phyloP scores from a whole-genome alignment of 2,888 invertebrate species.

The Acronicta leporina region DNA sequence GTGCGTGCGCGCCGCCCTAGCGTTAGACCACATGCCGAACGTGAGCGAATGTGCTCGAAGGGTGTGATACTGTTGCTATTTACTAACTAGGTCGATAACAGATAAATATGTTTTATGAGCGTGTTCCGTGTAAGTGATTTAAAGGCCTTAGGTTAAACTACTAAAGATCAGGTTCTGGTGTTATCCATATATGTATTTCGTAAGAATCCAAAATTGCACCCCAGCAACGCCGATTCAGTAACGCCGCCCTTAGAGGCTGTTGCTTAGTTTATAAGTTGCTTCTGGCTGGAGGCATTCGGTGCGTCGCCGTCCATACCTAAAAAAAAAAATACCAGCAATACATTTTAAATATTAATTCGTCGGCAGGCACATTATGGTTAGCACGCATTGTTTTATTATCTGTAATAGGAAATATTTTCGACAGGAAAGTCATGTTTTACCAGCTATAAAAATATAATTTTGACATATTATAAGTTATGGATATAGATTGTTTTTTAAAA shows the following conservation, averaged over 20 bases:
- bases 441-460: slow-evolving; percentile 20
- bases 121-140: slow-evolving; percentile 24
- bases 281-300: too few relatives aligned
- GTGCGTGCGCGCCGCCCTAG: slow-evolving; percentile 43
- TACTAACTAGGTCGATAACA: slow-evolving; percentile 35
- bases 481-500: slow-evolving; percentile 12
- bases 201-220: background rate
- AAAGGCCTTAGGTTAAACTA: slow-evolving; percentile 36
- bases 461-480: slow-evolving; percentile 33
- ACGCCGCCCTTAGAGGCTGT: too few relatives aligned
- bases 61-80: slow-evolving; percentile 45
- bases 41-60: slow-evolving; percentile 43
- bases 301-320: too few relatives aligned
- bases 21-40: slow-evolving; percentile 29
- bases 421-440: slow-evolving; percentile 1
- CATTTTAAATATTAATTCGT: too few relatives aligned
- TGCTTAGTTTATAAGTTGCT: too few relatives aligned
- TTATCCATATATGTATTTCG: slow-evolving; percentile 10
- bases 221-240: too few relatives aligned
- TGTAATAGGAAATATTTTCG: slow-evolving; percentile 1
- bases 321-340: too few relatives aligned
- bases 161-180: slow-evolving; percentile 8
- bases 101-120: slow-evolving; percentile 45
- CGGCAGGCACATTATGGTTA: slow-evolving; percentile 4
- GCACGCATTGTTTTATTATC: background rate